Conservation (phyloP, 1,140 invertebrate species). For the Phortica variegata region DNA sequence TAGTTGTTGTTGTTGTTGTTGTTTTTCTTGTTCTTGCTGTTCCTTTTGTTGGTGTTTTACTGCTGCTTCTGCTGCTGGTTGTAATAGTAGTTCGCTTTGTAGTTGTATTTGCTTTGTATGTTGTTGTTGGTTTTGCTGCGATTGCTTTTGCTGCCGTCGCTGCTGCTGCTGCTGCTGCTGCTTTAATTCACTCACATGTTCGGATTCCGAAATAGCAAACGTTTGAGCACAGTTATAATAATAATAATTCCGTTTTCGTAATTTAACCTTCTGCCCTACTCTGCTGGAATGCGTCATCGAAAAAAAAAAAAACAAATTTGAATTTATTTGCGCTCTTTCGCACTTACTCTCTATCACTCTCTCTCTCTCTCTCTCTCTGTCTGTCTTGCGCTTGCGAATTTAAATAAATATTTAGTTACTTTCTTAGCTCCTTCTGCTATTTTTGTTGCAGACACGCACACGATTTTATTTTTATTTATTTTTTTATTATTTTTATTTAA, state of each 20-base stretch:
- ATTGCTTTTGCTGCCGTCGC: conserved; percentile 26
- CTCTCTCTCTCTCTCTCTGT: no score
- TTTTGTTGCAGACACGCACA: no score
- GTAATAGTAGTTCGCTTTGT: not conserved
- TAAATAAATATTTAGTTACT: conserved; percentile 2
- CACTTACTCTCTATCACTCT: no score
- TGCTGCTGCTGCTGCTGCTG: conserved; percentile 12
- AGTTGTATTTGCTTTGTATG: no score
- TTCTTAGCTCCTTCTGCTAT: no score
- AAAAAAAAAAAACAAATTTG: no score
- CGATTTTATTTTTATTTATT: conserved; percentile 4
- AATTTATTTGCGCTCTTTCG: no score
- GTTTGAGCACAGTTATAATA: no score
- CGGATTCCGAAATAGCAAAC: no score
- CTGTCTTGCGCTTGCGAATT: not conserved
- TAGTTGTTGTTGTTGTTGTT: not conserved
- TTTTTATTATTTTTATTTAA: conserved; percentile 3
- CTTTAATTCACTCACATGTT: not conserved
- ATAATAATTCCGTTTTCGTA: conserved; percentile 41
- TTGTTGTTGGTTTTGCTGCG: conserved; percentile 20
- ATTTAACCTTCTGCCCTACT: conserved; percentile 56
- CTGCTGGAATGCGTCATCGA: conserved; percentile 45
- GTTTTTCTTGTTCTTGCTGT: not conserved
- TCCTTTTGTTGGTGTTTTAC: conserved; percentile 15
- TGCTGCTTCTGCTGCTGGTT: conserved; percentile 13